phyloP scores from a whole-genome alignment of 2,113 vertebrate species.

The Clarias batrachus region DNA sequence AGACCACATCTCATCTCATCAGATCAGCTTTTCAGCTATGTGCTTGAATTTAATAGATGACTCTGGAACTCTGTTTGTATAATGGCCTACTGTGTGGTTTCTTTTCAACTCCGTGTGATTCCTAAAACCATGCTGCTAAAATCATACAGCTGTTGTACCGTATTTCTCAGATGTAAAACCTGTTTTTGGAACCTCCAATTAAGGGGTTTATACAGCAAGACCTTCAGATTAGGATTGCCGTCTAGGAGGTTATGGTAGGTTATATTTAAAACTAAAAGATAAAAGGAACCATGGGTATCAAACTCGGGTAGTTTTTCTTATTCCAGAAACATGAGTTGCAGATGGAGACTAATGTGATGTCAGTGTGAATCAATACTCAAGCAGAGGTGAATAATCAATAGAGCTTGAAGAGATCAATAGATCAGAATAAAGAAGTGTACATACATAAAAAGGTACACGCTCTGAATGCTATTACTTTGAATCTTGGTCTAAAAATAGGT shows the following conservation, averaged over 20 bases:
- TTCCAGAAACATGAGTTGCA: not conserved
- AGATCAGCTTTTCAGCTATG: not conserved
- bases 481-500: not conserved
- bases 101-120: conserved; percentile 15
- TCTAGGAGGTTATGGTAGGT: not conserved
- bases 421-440: not conserved
- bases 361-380: not conserved
- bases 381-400: conserved; percentile 13
- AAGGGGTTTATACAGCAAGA: not conserved
- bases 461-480: not conserved
- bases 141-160: not conserved
- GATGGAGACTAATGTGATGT: conserved; percentile 1
- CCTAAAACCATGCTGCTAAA: not conserved
- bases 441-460: not conserved
- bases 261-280: not conserved
- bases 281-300: not conserved
- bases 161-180: not conserved
- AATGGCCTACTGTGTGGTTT: not conserved
- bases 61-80: not conserved
- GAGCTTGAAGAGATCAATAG: not conserved
- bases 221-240: not conserved
- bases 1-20: not conserved
- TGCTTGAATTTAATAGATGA: not conserved
- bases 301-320: not conserved
- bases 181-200: not conserved